Percentiles rank a stretch among this genome's conserved stretches.
phyloP scores from a whole-genome alignment of 2,888 invertebrate genomes.

The Drosophila silvestris region DNA sequence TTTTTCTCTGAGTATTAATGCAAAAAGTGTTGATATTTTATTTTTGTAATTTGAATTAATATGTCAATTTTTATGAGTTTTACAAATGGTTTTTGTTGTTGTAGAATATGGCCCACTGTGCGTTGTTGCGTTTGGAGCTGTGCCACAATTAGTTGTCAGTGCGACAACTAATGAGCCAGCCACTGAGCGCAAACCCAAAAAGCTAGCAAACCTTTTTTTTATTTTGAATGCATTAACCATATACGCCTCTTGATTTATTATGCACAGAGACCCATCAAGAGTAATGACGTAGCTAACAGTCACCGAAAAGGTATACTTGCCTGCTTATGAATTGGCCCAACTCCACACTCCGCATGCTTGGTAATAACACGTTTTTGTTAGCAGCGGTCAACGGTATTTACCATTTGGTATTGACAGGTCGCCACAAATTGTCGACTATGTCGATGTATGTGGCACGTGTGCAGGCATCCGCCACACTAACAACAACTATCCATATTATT shows the following conservation, averaged over 20 bases:
- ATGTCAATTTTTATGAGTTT: neutral
- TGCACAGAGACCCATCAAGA: slow-evolving; percentile 53
- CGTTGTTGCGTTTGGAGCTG: slow-evolving; percentile 17
- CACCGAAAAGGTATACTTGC: slow-evolving; percentile 29
- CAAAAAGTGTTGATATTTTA: neutral
- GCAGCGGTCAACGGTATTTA: slow-evolving; percentile 5
- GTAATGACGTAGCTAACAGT: slow-evolving; percentile 40
- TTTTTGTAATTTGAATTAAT: neutral
- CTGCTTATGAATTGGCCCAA: slow-evolving; percentile 12
- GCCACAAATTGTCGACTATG: slow-evolving; percentile 21
- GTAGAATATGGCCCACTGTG: neutral
- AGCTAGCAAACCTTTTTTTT: slow-evolving; percentile 31
- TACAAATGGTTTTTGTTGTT: neutral
- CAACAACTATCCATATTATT: neutral
- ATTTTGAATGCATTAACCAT: slow-evolving; percentile 64
- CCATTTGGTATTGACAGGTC: slow-evolving; percentile 29
- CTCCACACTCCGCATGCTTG: neutral
- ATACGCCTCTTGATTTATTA: slow-evolving; percentile 71
- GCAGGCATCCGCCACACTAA: slow-evolving; percentile 4
- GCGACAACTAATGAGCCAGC: slow-evolving; percentile 58
- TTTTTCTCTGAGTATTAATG: no score
- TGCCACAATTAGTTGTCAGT: slow-evolving; percentile 51
- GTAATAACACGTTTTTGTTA: slow-evolving; percentile 26
- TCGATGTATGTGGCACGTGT: slow-evolving; percentile 25
- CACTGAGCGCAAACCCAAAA: neutral